phyloP scores from a whole-genome alignment of 2,113 vertebrate genomes.

The Oryzias woworae region DNA sequence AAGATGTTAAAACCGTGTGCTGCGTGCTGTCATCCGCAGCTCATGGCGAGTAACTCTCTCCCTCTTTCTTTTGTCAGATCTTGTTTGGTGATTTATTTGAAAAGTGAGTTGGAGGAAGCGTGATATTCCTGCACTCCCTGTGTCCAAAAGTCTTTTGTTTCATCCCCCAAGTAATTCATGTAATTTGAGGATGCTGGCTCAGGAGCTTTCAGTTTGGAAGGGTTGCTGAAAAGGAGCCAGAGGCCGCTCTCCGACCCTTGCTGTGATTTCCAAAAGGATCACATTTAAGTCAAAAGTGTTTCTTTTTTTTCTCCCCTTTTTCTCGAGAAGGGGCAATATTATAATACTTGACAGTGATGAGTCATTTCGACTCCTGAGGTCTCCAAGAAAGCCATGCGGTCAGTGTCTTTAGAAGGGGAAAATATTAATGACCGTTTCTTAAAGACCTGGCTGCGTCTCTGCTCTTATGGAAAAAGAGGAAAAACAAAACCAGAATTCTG shows the following conservation, averaged over 20 bases:
- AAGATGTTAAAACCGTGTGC: constrained; percentile 33
- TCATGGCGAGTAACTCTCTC: constrained; percentile 21
- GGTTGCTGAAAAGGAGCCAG: constrained; percentile 48
- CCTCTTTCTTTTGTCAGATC: constrained; percentile 29
- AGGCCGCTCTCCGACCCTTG: constrained; percentile 11
- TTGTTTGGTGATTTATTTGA: constrained; percentile 21
- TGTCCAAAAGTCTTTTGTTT: constrained; percentile 34
- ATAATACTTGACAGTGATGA: constrained; percentile 26
- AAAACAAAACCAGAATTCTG: constrained; percentile 76
- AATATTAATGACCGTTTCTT: constrained; percentile 72
- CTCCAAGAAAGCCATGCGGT: constrained; percentile 18
- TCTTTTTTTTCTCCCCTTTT: constrained; percentile 7
- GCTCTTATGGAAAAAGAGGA: constrained; percentile 77
- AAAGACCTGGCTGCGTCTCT: constrained; percentile 63
- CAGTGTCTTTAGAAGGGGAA: constrained; percentile 38
- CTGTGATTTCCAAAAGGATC: constrained; percentile 26
- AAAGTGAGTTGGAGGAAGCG: constrained; percentile 16
- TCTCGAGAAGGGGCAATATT: constrained; percentile 22
- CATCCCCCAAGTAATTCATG: constrained; percentile 16
- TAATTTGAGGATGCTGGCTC: constrained; percentile 46
- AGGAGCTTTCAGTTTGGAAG: constrained; percentile 54
- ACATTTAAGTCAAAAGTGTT: constrained; percentile 4
- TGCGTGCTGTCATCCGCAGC: constrained; percentile 26
- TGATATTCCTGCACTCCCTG: constrained; percentile 5
- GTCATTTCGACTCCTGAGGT: constrained; percentile 18